These are phyloP conservation scores for Dendroctonus valens DNA, from an alignment of 1,140 invertebrate species.

Conservation along the genomic window DNA sequence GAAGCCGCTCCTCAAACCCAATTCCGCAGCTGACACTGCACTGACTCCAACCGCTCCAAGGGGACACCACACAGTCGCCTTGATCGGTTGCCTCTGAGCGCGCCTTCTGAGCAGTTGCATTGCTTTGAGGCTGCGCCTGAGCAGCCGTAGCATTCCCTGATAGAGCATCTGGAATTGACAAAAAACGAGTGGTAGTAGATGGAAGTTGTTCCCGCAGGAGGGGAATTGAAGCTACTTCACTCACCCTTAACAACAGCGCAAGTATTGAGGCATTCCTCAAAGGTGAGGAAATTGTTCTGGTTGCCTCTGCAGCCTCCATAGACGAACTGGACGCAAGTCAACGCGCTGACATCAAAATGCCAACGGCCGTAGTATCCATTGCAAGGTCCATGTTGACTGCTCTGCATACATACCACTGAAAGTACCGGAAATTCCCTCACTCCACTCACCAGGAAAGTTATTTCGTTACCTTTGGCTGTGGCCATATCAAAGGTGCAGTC, in stretches of 20 bases:
- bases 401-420: conserved; percentile 74
- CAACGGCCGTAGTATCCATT: conserved; percentile 78
- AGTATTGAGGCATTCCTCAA: conserved; percentile 72
- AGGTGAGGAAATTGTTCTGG: conserved; percentile 81
- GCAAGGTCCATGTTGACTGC: conserved; percentile 75
- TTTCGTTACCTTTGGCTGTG: conserved; percentile 64
- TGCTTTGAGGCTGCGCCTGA: conserved; percentile 6
- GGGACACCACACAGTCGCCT: conserved; percentile 64
- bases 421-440: neutral
- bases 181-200: neutral
- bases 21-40: conserved; percentile 73
- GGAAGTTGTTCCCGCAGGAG: neutral
- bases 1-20: conserved; percentile 58
- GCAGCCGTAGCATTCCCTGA: conserved; percentile 19
- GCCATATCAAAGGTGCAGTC: conserved; percentile 70
- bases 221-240: neutral
- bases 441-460: no score
- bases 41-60: conserved; percentile 72
- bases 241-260: conserved; percentile 62
- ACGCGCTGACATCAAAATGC: conserved; percentile 72
- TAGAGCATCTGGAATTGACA: conserved; percentile 35
- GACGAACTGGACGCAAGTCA: conserved; percentile 76
- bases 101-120: conserved; percentile 14
- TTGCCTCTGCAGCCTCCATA: conserved; percentile 92
- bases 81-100: conserved; percentile 4